phyloP scores from a whole-genome alignment of 2,797 vertebrate species.

The Perodicticus potto region DNA sequence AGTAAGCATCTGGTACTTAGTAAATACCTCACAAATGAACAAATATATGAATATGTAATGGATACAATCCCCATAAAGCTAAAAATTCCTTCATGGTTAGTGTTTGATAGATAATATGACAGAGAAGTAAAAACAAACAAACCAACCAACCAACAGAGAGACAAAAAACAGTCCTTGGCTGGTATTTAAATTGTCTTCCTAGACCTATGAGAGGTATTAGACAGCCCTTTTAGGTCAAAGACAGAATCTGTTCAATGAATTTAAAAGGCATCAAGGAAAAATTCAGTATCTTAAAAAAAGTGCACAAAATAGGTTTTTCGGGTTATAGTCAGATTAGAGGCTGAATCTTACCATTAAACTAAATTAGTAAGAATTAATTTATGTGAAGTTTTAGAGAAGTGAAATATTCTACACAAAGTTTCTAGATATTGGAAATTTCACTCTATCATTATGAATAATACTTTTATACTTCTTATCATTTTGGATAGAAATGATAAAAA shows the following conservation, averaged over 20 bases:
- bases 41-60: background rate
- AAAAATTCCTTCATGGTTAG: constrained; percentile 46
- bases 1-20: background rate
- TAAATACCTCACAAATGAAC: background rate
- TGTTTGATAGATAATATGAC: background rate
- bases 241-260: constrained; percentile 52
- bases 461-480: background rate
- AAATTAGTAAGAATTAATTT: constrained; percentile 22
- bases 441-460: background rate
- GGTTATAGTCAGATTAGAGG: background rate
- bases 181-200: background rate
- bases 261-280: constrained; percentile 17
- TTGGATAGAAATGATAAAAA: background rate
- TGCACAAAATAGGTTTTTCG: background rate
- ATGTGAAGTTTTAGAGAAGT: constrained; percentile 26
- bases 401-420: constrained; percentile 6
- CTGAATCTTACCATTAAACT: background rate
- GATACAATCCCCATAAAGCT: background rate
- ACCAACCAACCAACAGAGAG: too few relatives aligned
- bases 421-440: constrained; percentile 45
- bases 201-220: background rate
- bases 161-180: background rate
- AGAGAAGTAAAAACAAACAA: constrained; percentile 31
- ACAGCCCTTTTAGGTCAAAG: background rate
- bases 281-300: constrained; percentile 32